These are phyloP conservation scores for Hylyphantes graminicola DNA, from an alignment of 1,140 invertebrate genomes.

Conservation along the genomic window DNA sequence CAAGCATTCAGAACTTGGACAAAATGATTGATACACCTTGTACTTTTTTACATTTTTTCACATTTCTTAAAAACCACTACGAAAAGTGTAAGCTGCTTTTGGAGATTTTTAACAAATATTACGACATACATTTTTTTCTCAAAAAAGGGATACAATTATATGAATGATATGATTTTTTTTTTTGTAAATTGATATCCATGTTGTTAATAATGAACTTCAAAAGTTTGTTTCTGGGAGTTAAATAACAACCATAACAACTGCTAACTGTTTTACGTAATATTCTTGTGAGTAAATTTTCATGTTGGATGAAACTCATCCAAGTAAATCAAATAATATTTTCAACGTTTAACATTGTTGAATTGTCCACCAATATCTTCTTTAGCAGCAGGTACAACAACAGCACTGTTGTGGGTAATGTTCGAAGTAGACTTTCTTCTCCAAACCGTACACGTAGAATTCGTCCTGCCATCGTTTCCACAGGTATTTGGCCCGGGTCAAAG, in stretches of 20 bases:
- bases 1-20: too few relatives aligned
- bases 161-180: too few relatives aligned
- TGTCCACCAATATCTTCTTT: not conserved
- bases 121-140: too few relatives aligned
- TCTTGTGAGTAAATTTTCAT: not conserved
- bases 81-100: too few relatives aligned
- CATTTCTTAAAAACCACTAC: too few relatives aligned
- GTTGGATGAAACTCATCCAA: not conserved
- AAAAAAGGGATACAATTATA: too few relatives aligned
- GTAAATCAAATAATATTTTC: not conserved
- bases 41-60: too few relatives aligned
- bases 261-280: not conserved
- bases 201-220: not conserved
- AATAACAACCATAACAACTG: not conserved
- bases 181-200: too few relatives aligned
- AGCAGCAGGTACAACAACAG: conserved; percentile 68
- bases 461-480: conserved; percentile 68
- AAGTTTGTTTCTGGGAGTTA: not conserved
- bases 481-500: conserved; percentile 70
- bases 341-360: too few relatives aligned
- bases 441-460: conserved; percentile 71
- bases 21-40: too few relatives aligned
- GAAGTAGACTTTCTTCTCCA: conserved; percentile 70
- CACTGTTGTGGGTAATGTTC: conserved; percentile 73
- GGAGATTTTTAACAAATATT: too few relatives aligned